These are phyloP conservation scores for Peromyscus maniculatus DNA, from an alignment of 2,113 vertebrate species.

Conservation along the genomic window DNA sequence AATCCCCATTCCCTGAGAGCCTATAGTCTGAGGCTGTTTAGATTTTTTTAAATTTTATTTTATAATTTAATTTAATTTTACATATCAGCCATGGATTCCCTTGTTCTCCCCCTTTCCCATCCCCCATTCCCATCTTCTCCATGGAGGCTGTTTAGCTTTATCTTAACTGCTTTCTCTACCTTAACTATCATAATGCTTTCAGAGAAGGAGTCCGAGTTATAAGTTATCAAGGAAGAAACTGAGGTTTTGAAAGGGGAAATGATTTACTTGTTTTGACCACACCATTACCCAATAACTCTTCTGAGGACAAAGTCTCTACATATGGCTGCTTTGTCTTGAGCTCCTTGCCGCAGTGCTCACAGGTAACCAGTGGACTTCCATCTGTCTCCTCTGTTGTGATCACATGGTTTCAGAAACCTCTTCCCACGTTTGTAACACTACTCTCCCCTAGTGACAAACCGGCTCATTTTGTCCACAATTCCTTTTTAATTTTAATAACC, in stretches of 20 bases:
- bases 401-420: not conserved
- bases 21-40: not conserved
- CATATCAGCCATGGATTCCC: too few relatives aligned
- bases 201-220: not conserved
- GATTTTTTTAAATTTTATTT: not conserved
- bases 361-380: too few relatives aligned
- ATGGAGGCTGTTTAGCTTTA: not conserved
- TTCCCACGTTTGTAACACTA: not conserved
- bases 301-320: not conserved
- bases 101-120: too few relatives aligned
- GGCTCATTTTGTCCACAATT: not conserved
- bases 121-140: too few relatives aligned
- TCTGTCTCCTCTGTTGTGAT: not conserved
- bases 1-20: not conserved
- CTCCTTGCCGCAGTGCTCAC: not conserved
- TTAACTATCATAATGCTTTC: not conserved
- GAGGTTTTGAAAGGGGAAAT: not conserved
- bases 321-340: not conserved
- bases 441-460: not conserved
- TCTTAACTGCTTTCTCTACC: not conserved
- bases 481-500: not conserved
- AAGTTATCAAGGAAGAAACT: not conserved
- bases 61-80: too few relatives aligned
- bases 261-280: not conserved
- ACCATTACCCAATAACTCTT: not conserved